Percentiles rank a stretch among this genome's conserved stretches.
phyloP scores from a whole-genome alignment of 35 echinoderm and acorn worm species.

The Apostichopus parvimensis region DNA sequence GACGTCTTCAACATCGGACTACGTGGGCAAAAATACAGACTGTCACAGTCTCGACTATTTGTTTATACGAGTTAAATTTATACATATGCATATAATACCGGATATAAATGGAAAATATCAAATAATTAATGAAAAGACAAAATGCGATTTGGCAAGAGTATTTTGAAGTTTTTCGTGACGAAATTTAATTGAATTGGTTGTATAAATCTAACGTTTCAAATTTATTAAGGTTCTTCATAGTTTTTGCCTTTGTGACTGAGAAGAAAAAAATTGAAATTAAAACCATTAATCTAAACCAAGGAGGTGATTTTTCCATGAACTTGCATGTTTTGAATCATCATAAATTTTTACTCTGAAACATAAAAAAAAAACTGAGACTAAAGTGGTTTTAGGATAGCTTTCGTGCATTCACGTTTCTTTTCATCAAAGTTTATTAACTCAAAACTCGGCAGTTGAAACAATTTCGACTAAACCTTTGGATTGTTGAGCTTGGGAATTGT shows the following conservation, averaged over 20 bases:
- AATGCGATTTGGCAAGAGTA: not conserved
- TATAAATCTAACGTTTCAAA: conserved; percentile 1
- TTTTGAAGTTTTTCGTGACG: not conserved
- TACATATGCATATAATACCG: not conserved
- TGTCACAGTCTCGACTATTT: too few species aligned
- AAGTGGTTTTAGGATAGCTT: too few species aligned
- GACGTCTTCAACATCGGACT: too few species aligned
- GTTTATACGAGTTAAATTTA: not conserved
- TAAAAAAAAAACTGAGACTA: too few species aligned
- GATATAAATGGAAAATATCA: not conserved
- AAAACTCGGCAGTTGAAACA: too few species aligned
- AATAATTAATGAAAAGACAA: not conserved
- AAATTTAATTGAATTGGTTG: not conserved
- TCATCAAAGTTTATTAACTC: too few species aligned
- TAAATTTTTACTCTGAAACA: too few species aligned
- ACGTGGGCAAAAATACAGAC: too few species aligned
- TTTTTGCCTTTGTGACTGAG: not conserved
- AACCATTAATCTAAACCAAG: not conserved
- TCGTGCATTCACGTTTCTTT: too few species aligned
- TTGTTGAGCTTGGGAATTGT: too few species aligned
- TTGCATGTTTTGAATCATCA: not conserved
- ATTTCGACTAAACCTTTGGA: too few species aligned
- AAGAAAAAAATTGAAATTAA: not conserved
- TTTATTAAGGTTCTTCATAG: not conserved
- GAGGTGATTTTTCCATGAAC: not conserved